phyloP scores from a whole-genome alignment of 2,888 invertebrate genomes.

The Stenolophus ochropezus region DNA sequence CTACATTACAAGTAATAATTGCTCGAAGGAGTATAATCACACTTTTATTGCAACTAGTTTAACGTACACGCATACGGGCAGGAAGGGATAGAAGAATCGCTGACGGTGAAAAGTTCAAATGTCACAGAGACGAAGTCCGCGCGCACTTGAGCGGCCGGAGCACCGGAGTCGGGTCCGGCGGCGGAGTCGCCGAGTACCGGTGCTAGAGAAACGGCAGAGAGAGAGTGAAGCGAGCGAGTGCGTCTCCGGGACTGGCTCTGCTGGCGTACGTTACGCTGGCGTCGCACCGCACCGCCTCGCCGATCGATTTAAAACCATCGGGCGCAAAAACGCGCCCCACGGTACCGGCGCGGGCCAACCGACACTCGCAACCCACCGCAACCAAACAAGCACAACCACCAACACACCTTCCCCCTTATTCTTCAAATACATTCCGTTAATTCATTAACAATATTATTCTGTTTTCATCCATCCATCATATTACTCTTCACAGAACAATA shows the following conservation, averaged over 20 bases:
- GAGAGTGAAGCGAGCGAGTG: constrained; percentile 41
- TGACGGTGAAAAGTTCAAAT: constrained; percentile 32
- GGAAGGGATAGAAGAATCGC: not conserved
- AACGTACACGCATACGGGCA: not conserved
- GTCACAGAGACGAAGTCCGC: constrained; percentile 2
- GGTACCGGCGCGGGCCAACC: constrained; percentile 18
- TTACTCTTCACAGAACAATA: too few relatives aligned
- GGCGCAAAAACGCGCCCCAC: constrained; percentile 34
- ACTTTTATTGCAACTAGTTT: constrained; percentile 32
- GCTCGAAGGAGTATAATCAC: constrained; percentile 36
- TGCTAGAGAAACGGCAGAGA: constrained; percentile 24
- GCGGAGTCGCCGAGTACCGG: not conserved
- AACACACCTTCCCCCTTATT: not conserved
- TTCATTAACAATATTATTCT: too few relatives aligned
- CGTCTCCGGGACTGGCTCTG: constrained; percentile 38
- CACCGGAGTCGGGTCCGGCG: not conserved
- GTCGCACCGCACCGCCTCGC: constrained; percentile 34
- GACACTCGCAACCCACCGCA: not conserved
- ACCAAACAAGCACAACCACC: not conserved
- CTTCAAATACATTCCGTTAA: not conserved
- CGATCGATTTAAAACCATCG: constrained; percentile 51
- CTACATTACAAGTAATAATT: constrained; percentile 33
- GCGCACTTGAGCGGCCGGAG: not conserved
- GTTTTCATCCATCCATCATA: too few relatives aligned
- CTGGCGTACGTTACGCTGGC: constrained; percentile 44